Evolutionary conservation across 1,140 invertebrate species (phyloP).

Genomic region (Ceratina australensis): DNA sequence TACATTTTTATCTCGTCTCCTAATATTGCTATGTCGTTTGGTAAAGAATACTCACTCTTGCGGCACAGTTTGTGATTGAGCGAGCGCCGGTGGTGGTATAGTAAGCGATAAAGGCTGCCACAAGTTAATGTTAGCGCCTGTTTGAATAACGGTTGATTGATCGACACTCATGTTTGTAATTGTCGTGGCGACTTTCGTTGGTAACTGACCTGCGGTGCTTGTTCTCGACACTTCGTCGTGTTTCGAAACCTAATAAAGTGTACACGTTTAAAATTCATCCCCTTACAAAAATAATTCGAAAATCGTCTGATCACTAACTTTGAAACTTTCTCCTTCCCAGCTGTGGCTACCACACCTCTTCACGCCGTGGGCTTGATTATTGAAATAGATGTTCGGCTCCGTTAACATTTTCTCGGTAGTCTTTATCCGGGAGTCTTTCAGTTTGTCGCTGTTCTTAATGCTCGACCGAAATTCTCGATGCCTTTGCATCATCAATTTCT

Average conservation of each 20-base stretch:
- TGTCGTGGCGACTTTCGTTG: slow-evolving; percentile 42
- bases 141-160: slow-evolving; percentile 58
- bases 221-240: slow-evolving; percentile 55
- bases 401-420: slow-evolving; percentile 59
- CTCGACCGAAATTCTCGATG: slow-evolving; percentile 83
- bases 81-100: slow-evolving; percentile 74
- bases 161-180: slow-evolving; percentile 52
- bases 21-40: background rate
- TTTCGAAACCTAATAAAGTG: slow-evolving; percentile 59
- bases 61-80: slow-evolving; percentile 64
- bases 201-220: slow-evolving; percentile 39
- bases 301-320: slow-evolving; percentile 52
- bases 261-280: background rate
- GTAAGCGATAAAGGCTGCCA: slow-evolving; percentile 83
- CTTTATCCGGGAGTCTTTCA: slow-evolving; percentile 74
- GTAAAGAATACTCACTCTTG: slow-evolving; percentile 52
- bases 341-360: slow-evolving; percentile 69
- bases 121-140: slow-evolving; percentile 76
- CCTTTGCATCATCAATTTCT: slow-evolving; percentile 86
- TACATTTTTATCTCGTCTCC: background rate
- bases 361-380: slow-evolving; percentile 55
- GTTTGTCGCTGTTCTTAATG: slow-evolving; percentile 77
- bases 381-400: slow-evolving; percentile 29
- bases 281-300: background rate
- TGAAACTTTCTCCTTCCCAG: slow-evolving; percentile 63